Base-by-base conservation (phyloP, 1,140 invertebrate species). In the Microvelia longipes region DNA sequence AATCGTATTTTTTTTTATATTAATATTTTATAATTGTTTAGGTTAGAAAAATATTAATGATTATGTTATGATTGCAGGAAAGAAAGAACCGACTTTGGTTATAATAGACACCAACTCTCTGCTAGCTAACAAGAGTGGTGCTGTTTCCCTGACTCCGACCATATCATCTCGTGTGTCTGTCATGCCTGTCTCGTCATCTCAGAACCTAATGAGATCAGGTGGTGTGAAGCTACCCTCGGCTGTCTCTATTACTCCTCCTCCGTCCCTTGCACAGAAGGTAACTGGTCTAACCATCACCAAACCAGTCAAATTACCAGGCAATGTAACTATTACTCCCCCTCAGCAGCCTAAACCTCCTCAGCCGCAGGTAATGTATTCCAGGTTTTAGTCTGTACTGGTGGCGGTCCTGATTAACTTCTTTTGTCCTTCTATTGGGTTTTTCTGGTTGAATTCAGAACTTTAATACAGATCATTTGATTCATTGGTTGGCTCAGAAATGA, bases 21-120 rank as follows among this genome's bases (percentile, higher is more conserved):
- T n/a, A n/a, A n/a, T n/a, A n/a, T n/a, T n/a, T n/a, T n/a, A n/a
- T n/a, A n/a, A n/a, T n/a, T n/a, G n/a, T n/a, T n/a, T n/a, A n/a
- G n/a, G n/a, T n/a, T n/a, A n/a, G n/a, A n/a, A 50, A 19, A 50
- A 50, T 50, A 19, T 50, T 50, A 50, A 50, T 19, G 35, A 50
- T 50, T 50, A 19, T 50, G 19, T 50, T 50, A 11, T 50, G 19
- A 50, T 11, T 50, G 5, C 35, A 50, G 35, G 84, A 1, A 87
- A 88, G 73, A 90, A 89, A 73, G 87, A 90, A 76, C 87, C 88
- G 1, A 90, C 88, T 1, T 80, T 90, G 73, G 88, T 91, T 28
- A 89, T 91, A 67, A 89, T 91, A 70, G 88, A 90, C 75, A 89
- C 88, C 1, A 89, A 90, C 82, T 86, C 86, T 14, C 87, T 88